phyloP scores from a whole-genome alignment of 2,888 invertebrate species.

The Synergus laeviventris region DNA sequence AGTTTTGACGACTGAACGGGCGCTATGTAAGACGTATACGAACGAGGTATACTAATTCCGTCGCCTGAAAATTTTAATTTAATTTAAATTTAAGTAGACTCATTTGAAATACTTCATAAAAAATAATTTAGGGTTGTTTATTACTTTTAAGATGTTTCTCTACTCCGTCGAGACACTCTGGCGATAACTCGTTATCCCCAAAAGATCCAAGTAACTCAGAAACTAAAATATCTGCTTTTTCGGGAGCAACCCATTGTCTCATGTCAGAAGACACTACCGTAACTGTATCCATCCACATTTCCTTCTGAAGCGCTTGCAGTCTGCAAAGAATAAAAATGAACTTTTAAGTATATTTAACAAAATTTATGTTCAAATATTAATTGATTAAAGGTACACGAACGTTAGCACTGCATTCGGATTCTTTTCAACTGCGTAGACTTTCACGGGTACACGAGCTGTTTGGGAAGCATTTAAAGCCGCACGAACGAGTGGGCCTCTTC shows the following conservation, averaged over 20 bases:
- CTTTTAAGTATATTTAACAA: too few relatives aligned
- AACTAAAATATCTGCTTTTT: constrained; percentile 95
- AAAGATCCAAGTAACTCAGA: constrained; percentile 98
- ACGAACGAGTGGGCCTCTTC: constrained; percentile 95
- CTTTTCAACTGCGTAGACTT: constrained; percentile 97
- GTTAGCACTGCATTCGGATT: constrained; percentile 97
- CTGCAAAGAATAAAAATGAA: constrained; percentile 60
- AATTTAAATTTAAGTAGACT: neutral
- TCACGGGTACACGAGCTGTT: constrained; percentile 84
- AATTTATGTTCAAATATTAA: neutral
- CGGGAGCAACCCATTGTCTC: constrained; percentile 87
- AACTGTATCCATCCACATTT: constrained; percentile 87
- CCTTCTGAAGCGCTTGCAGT: constrained; percentile 84
- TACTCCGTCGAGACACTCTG: constrained; percentile 97
- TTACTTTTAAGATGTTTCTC: constrained; percentile 87
- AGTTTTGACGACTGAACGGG: constrained; percentile 95
- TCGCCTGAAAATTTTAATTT: constrained; percentile 77
- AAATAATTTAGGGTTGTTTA: neutral
- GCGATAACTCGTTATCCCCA: constrained; percentile 98
- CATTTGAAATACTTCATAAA: neutral
- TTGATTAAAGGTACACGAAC: constrained; percentile 59
- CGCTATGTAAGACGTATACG: constrained; percentile 93
- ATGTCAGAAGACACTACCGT: constrained; percentile 91
- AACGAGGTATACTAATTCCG: constrained; percentile 93
- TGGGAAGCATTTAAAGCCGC: constrained; percentile 89